A percentile compares a stretch with the other conserved stretches of the same genome.
phyloP scores from a whole-genome alignment of 2,797 vertebrate species.

The Xiphophorus birchmanni region DNA sequence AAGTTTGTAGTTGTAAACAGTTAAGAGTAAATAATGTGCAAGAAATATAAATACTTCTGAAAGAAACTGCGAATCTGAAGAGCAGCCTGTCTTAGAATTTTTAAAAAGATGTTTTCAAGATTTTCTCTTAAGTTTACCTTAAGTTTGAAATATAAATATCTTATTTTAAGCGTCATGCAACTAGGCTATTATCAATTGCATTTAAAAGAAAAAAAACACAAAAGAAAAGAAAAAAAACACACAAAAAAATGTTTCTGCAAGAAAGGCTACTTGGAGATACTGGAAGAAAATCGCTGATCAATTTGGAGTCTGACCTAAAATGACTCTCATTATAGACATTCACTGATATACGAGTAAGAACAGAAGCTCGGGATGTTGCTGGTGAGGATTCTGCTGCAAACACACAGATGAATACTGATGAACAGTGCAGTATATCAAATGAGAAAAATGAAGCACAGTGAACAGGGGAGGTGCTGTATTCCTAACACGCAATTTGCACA shows the following conservation, averaged over 20 bases:
- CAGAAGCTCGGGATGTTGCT: slow-evolving; percentile 17
- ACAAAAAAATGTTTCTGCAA: slow-evolving; percentile 19
- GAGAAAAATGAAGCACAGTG: neutral
- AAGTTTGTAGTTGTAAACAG: neutral
- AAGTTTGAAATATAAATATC: slow-evolving; percentile 32
- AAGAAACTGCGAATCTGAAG: neutral
- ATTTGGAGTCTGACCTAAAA: slow-evolving; percentile 27
- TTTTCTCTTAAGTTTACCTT: slow-evolving; percentile 28
- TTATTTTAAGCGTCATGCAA: slow-evolving; percentile 38
- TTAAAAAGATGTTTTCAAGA: slow-evolving; percentile 5
- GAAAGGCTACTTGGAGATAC: slow-evolving; percentile 19
- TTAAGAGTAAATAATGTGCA: neutral
- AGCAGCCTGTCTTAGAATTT: neutral
- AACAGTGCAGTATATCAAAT: slow-evolving; percentile 18
- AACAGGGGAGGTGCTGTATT: slow-evolving; percentile 24
- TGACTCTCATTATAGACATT: slow-evolving; percentile 8
- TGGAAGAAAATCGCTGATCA: slow-evolving; percentile 30
- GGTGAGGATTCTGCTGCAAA: slow-evolving; percentile 25
- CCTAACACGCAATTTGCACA: slow-evolving; percentile 20
- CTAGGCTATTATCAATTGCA: slow-evolving; percentile 53
- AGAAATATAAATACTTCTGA: neutral
- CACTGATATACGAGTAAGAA: slow-evolving; percentile 13
- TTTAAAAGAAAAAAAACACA: neutral
- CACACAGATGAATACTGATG: slow-evolving; percentile 52
- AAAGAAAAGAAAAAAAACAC: slow-evolving; percentile 9